These are phyloP conservation scores for Diceros bicornis DNA, from an alignment of 2,797 vertebrate genomes.

Conservation along the genomic window DNA sequence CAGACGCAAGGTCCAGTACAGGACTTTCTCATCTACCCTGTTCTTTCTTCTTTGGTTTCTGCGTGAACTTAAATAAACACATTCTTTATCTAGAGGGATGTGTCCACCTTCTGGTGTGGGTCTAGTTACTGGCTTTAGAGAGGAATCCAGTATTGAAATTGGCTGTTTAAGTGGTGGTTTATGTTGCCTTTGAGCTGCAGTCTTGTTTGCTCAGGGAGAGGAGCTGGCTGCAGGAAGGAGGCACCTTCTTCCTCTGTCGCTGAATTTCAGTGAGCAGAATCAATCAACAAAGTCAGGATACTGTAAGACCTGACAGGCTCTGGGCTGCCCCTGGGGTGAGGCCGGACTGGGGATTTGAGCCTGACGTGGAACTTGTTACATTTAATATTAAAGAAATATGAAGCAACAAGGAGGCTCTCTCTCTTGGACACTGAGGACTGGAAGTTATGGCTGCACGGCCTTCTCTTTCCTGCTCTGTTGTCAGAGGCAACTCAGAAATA, in stretches of 20 bases:
- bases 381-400: slow-evolving; percentile 43
- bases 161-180: background rate
- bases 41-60: slow-evolving; percentile 43
- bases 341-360: background rate
- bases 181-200: background rate
- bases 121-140: background rate
- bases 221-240: background rate
- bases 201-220: slow-evolving; percentile 50
- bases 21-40: background rate
- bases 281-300: background rate
- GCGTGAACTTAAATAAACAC: slow-evolving; percentile 29
- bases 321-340: background rate
- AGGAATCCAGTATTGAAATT: slow-evolving; percentile 1
- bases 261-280: slow-evolving; percentile 67
- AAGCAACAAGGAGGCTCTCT: background rate
- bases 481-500: background rate
- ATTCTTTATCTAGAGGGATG: background rate
- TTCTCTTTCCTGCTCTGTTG: background rate
- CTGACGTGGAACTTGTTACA: slow-evolving; percentile 11
- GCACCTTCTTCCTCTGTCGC: background rate
- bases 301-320: background rate
- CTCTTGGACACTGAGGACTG: background rate
- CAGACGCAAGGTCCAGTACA: background rate
- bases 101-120: background rate
- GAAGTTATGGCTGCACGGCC: background rate